phyloP scores from a whole-genome alignment of 2,113 vertebrate genomes.

The Oxygymnocypris stewartii region DNA sequence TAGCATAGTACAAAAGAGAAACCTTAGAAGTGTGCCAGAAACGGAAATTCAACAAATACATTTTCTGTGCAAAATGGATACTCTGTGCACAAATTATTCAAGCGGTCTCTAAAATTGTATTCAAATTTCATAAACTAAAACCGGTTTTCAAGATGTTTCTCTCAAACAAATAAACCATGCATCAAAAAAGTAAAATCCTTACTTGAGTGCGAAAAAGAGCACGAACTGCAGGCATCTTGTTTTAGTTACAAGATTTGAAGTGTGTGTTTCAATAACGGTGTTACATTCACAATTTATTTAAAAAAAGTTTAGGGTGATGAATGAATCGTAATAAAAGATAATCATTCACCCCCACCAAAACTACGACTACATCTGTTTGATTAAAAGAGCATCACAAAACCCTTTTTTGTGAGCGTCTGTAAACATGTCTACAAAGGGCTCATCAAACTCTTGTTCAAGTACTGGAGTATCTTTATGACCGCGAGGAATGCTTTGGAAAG shows the following conservation, averaged over 20 bases:
- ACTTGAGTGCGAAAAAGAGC: background rate
- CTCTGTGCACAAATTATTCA: background rate
- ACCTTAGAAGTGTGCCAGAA: constrained; percentile 23
- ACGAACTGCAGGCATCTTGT: background rate
- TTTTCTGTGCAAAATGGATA: background rate
- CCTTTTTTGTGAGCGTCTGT: background rate
- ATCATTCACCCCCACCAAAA: constrained; percentile 2
- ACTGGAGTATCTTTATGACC: constrained; percentile 9
- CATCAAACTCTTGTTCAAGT: constrained; percentile 13
- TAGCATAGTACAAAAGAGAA: background rate
- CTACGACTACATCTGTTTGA: background rate
- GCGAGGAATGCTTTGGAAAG: constrained; percentile 36
- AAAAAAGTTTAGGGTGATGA: too few species aligned
- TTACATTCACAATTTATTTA: constrained; percentile 40
- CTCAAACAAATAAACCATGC: constrained; percentile 14
- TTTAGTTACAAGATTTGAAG: constrained; percentile 2
- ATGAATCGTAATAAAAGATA: background rate
- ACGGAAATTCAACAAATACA: constrained; percentile 8
- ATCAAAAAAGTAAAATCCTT: background rate
- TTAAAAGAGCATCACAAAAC: constrained; percentile 4
- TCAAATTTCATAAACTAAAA: background rate
- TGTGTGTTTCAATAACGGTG: background rate
- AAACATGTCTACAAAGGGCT: constrained; percentile 28
- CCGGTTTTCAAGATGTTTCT: background rate
- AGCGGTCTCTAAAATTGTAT: background rate